Conservation (phyloP, 2,888 invertebrate genomes). For the Cheilosia variabilis region DNA sequence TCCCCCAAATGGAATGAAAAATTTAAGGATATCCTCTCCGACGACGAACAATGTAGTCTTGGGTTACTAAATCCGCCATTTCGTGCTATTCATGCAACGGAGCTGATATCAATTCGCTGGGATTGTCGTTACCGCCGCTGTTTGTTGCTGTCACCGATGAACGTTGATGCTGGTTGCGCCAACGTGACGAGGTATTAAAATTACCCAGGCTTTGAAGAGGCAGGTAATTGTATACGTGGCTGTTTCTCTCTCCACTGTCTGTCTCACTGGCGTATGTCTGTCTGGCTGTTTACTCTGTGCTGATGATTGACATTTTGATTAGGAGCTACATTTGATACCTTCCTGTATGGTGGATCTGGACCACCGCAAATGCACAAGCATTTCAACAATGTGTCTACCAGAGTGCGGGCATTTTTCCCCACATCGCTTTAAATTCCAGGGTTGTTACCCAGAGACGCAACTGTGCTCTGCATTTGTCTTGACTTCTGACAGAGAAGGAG, state of each 20-base stretch:
- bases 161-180: slow-evolving; percentile 32
- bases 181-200: slow-evolving; percentile 71
- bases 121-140: slow-evolving; percentile 39
- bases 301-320: slow-evolving; percentile 69
- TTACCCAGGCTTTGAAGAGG: slow-evolving; percentile 54
- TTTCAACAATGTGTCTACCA: not conserved
- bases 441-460: too few relatives aligned
- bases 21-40: slow-evolving; percentile 18
- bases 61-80: slow-evolving; percentile 14
- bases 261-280: slow-evolving; percentile 13
- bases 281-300: slow-evolving; percentile 24
- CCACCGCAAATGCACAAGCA: slow-evolving; percentile 22
- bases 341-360: slow-evolving; percentile 58
- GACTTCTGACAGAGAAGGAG: too few relatives aligned
- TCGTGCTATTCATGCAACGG: slow-evolving; percentile 2
- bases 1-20: slow-evolving; percentile 20
- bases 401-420: not conserved
- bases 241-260: slow-evolving; percentile 45
- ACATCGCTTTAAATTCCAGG: not conserved
- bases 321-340: slow-evolving; percentile 66
- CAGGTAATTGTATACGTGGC: slow-evolving; percentile 49
- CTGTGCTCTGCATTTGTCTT: too few relatives aligned
- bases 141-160: slow-evolving; percentile 34
- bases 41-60: slow-evolving; percentile 27
- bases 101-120: slow-evolving; percentile 8